A percentile compares a stretch with the other conserved stretches of the same genome.
These are phyloP conservation scores for Anguilla pacifica DNA, from an alignment of 2,797 vertebrate genomes.

Conservation along the genomic window DNA sequence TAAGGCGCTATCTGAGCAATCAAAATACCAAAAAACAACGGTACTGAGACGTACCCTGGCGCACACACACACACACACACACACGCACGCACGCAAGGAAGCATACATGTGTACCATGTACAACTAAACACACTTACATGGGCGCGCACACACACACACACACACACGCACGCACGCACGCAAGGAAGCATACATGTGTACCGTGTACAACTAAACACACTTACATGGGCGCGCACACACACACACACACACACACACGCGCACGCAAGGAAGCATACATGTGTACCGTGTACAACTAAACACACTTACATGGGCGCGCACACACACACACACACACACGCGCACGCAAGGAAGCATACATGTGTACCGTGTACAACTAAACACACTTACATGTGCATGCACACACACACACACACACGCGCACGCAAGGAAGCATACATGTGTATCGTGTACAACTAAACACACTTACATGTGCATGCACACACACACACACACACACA, in stretches of 20 bases:
- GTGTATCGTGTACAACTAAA: no score
- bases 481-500: no score
- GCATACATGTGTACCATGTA: background rate
- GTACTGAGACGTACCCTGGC: background rate
- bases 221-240: background rate
- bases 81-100: background rate
- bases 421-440: no score
- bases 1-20: background rate
- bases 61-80: background rate
- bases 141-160: background rate
- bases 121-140: background rate
- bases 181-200: no score
- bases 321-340: no score
- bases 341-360: no score
- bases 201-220: background rate
- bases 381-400: background rate
- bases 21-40: background rate
- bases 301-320: no score
- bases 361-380: no score
- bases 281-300: no score
- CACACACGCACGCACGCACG: no score
- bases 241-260: background rate
- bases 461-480: no score
- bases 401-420: no score
- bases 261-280: background rate